Conservation (phyloP, 2,797 vertebrate genomes). For the Nannoperca australis region DNA sequence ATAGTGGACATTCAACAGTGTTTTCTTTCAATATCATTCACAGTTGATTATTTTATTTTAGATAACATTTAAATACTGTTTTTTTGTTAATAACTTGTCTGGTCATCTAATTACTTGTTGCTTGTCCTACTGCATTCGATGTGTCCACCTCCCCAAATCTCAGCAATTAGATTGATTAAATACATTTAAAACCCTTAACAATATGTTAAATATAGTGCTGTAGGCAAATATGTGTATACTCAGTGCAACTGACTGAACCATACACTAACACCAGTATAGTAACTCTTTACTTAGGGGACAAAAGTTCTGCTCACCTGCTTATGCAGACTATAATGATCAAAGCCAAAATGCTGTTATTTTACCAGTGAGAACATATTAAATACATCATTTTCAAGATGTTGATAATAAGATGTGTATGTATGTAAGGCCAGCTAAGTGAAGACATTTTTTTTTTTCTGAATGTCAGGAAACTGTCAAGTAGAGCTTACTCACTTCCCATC, state of each 20-base stretch:
- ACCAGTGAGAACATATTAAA: neutral
- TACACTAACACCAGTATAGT: too few species aligned
- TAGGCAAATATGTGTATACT: neutral
- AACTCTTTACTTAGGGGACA: too few species aligned
- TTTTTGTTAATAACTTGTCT: neutral
- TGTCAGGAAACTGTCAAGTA: conserved; percentile 17
- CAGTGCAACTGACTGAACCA: neutral
- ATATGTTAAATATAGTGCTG: neutral
- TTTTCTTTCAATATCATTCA: neutral
- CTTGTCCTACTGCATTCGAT: too few species aligned
- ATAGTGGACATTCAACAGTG: neutral
- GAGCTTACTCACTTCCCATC: conserved; percentile 13
- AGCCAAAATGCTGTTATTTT: neutral
- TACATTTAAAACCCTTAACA: neutral
- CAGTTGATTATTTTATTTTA: neutral
- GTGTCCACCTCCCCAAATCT: neutral
- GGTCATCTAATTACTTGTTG: neutral
- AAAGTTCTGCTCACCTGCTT: neutral
- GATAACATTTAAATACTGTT: neutral
- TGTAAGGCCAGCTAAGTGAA: neutral
- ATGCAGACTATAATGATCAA: neutral
- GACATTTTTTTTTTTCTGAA: conserved; percentile 7
- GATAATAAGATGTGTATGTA: neutral
- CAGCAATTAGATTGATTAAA: neutral
- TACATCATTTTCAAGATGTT: neutral